Evolutionary conservation across 2,797 vertebrate species (phyloP).

Genomic region (Sebastes iracundus): DNA sequence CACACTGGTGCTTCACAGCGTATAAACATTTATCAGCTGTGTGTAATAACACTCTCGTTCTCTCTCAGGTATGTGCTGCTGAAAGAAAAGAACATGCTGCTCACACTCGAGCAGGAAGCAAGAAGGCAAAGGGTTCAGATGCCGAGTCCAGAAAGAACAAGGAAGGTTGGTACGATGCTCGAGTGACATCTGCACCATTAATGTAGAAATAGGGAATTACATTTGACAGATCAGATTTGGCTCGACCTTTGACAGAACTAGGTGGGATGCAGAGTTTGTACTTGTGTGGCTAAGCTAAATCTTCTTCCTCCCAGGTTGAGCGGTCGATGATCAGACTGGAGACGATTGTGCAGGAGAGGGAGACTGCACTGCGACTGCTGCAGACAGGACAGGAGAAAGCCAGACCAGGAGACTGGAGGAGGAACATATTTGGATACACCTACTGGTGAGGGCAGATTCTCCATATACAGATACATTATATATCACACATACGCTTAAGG

Average conservation of each 20-base stretch:
- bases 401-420: conserved; percentile 92
- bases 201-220: background rate
- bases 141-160: conserved; percentile 94
- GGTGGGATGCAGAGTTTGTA: background rate
- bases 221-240: background rate
- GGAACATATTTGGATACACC: conserved; percentile 87
- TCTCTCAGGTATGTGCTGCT: conserved; percentile 92
- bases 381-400: conserved; percentile 93
- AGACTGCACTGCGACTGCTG: conserved; percentile 90
- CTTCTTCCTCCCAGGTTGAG: conserved; percentile 80
- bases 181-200: background rate
- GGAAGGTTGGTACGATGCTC: conserved; percentile 84
- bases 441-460: conserved; percentile 83
- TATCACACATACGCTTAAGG: background rate
- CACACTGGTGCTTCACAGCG: background rate
- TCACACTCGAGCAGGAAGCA: conserved; percentile 91
- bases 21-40: background rate
- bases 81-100: conserved; percentile 97
- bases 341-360: conserved; percentile 89
- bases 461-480: background rate
- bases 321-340: conserved; percentile 91
- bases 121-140: conserved; percentile 87
- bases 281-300: background rate
- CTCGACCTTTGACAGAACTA: background rate
- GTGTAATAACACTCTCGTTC: background rate